Evolutionary conservation across 2,888 invertebrate species (phyloP).

Genomic region (Eudasyphora cyanicolor): DNA sequence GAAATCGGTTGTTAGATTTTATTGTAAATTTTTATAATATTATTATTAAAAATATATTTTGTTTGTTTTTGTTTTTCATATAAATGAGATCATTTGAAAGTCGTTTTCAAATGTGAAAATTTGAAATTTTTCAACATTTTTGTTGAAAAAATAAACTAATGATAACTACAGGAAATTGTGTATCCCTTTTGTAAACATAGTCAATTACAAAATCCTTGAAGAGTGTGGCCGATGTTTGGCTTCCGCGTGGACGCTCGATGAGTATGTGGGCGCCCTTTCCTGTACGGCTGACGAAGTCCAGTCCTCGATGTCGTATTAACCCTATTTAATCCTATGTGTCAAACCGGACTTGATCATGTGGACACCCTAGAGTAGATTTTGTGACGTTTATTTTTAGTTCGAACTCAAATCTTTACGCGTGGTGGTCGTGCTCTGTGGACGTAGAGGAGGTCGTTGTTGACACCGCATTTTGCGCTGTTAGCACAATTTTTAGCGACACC

Average conservation of each 20-base stretch:
- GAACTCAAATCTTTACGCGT: slow-evolving; percentile 29
- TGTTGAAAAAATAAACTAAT: slow-evolving; percentile 32
- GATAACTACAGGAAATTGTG: slow-evolving; percentile 12
- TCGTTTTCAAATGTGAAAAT: slow-evolving; percentile 63
- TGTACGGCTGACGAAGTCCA: background rate
- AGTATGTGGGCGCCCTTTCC: background rate
- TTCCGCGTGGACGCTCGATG: background rate
- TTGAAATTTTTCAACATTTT: slow-evolving; percentile 49
- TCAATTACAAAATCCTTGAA: slow-evolving; percentile 27
- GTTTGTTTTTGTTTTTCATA: slow-evolving; percentile 62
- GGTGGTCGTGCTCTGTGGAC: slow-evolving; percentile 5
- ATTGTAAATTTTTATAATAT: slow-evolving; percentile 52
- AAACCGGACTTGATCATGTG: background rate
- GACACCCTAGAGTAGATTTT: slow-evolving; percentile 14
- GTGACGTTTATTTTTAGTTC: slow-evolving; percentile 26
- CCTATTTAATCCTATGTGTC: background rate
- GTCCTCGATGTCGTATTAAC: background rate
- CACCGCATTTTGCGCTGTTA: slow-evolving; percentile 44
- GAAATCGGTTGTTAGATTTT: slow-evolving; percentile 37
- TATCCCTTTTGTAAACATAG: slow-evolving; percentile 27
- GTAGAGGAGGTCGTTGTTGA: slow-evolving; percentile 8
- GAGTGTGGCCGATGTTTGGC: background rate
- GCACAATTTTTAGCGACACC: slow-evolving; percentile 36
- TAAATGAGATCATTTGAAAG: slow-evolving; percentile 70
- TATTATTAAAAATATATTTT: slow-evolving; percentile 58